Percentiles rank a stretch among this genome's conserved stretches.
phyloP scores from a whole-genome alignment of 2,113 vertebrate genomes.

The Pogona vitticeps region DNA sequence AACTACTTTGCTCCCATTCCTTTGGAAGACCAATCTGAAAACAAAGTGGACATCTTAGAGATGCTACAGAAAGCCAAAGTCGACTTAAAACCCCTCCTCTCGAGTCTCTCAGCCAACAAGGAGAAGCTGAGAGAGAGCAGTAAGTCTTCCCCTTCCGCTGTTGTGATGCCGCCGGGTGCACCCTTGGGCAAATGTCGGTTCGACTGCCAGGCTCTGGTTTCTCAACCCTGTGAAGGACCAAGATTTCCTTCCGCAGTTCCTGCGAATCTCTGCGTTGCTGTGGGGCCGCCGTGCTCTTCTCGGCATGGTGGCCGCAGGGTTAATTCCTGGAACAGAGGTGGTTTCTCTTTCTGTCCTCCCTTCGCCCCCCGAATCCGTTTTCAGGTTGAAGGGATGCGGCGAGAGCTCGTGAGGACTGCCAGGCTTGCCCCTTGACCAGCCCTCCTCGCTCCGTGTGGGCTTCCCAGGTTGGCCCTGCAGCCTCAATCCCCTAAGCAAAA shows the following conservation, averaged over 20 bases:
- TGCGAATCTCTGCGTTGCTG: neutral
- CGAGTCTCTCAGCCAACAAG: conserved; percentile 95
- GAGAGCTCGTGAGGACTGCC: conserved; percentile 8
- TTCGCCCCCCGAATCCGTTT: neutral
- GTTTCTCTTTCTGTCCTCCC: conserved; percentile 14
- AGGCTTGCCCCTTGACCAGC: conserved; percentile 39
- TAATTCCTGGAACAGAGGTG: conserved; percentile 13
- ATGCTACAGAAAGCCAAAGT: conserved; percentile 97
- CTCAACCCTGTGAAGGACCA: conserved; percentile 49
- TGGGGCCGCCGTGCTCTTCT: conserved; percentile 37
- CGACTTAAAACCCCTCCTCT: conserved; percentile 96
- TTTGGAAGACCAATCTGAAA: conserved; percentile 87
- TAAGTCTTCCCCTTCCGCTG: conserved; percentile 80
- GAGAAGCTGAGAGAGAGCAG: conserved; percentile 94
- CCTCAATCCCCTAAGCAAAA: conserved; percentile 16
- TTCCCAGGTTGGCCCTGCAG: neutral
- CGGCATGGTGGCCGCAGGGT: conserved; percentile 47
- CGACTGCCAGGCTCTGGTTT: too few relatives aligned
- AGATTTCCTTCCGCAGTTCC: neutral
- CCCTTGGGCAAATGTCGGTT: conserved; percentile 55
- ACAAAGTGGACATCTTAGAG: conserved; percentile 97
- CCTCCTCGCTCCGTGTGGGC: neutral
- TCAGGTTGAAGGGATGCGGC: neutral
- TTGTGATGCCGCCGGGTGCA: conserved; percentile 61
- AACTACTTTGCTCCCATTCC: conserved; percentile 97